phyloP scores from a whole-genome alignment of 2,888 invertebrate genomes.

The Nineta flava region DNA sequence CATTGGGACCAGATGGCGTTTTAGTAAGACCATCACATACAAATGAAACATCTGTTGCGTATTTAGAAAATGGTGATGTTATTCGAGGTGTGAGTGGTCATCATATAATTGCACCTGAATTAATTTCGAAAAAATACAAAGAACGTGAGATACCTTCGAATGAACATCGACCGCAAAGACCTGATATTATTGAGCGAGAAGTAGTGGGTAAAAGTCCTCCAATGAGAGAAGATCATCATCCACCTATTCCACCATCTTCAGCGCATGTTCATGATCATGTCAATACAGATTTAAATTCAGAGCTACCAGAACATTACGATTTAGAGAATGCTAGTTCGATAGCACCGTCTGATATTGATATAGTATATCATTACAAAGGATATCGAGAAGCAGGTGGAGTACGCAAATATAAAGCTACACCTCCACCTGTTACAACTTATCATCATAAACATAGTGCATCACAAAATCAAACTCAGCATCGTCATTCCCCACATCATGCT shows the following conservation, averaged over 20 bases:
- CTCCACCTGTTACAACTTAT: conserved; percentile 62
- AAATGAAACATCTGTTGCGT: conserved; percentile 50
- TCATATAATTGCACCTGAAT: conserved; percentile 70
- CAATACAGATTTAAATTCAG: conserved; percentile 57
- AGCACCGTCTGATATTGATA: conserved; percentile 93
- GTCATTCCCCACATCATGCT: conserved; percentile 63
- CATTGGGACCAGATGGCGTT: conserved; percentile 50
- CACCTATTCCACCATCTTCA: conserved; percentile 59
- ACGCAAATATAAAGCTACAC: conserved; percentile 75
- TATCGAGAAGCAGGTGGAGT: conserved; percentile 74
- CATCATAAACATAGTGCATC: conserved; percentile 60
- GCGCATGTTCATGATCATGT: conserved; percentile 60
- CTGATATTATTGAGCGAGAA: conserved; percentile 87
- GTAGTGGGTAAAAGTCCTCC: conserved; percentile 72
- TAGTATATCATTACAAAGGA: conserved; percentile 91
- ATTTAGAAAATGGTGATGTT: conserved; percentile 58
- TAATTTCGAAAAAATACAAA: conserved; percentile 77
- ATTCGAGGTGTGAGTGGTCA: conserved; percentile 59
- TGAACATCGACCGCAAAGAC: conserved; percentile 68
- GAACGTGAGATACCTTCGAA: conserved; percentile 58
- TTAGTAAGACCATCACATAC: conserved; percentile 51
- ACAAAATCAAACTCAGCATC: conserved; percentile 47
- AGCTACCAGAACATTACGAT: conserved; percentile 85
- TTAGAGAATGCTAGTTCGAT: conserved; percentile 94
- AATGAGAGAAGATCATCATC: conserved; percentile 61